Evolutionary conservation across 2,888 invertebrate genomes (phyloP), one percentile per base, ranked within the genome.

Genomic region (Drosophila pseudotakahashii): DNA sequence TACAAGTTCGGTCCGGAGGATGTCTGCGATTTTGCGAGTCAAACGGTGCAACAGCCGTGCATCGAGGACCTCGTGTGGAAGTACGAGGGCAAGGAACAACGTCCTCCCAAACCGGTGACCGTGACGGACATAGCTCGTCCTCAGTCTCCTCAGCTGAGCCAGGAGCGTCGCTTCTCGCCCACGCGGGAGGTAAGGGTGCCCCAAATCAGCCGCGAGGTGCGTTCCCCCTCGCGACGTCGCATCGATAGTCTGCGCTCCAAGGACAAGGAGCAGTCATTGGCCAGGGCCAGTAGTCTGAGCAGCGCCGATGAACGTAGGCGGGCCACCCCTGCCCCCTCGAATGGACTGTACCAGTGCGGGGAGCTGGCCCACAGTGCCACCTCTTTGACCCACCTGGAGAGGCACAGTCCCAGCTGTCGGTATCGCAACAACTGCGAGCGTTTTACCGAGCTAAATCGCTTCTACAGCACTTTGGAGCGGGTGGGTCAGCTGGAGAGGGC

Each of bases 401-500:
- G 90, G 4, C 91, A 92, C 68, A 90, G 90, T 57, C 90, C 91
- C 0, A 88, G 86, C 36, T 92, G 92, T 44, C 87, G 89, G 2
- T 91, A 91, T 77, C 93, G 93, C 55, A 95, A 95, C 90, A 90
- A 90, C 23, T 96, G 96, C 0, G 96, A 96, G 63, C 94, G 96
- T 70, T 98, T 98, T 91, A 94, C 95, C 53, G 97, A 97, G 80
- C 93, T 98, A 1, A 96, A 96, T 89, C 94, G 95, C 61, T 97
- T 98, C 90, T 98, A 98, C 90, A 93, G 95, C 36, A 96, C 96
- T 76, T 93, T 98, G 70, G 98, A 98, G 91, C 94, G 97, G 81
- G 95, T 98, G 52, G 96, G 96, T 0, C 95, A 97, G 83, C 91
- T 98, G 62, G 97, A 98, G 92, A 94, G 94, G 77, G 94, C 95